Conservation (phyloP, 1,140 invertebrate species). For the Drosophila rufa region DNA sequence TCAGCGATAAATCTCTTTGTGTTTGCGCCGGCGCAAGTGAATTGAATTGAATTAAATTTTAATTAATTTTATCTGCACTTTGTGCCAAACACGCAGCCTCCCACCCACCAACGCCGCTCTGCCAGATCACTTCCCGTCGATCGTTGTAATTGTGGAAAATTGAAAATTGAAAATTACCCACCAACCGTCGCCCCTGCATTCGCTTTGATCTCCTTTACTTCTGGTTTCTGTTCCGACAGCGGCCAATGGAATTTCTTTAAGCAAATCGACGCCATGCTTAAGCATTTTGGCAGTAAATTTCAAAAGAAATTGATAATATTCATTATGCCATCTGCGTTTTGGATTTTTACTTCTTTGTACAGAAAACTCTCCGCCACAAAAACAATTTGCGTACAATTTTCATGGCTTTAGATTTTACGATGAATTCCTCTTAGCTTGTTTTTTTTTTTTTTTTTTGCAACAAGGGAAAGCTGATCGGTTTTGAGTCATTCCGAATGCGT, state of each 20-base stretch:
- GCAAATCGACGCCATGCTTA: slow-evolving; percentile 82
- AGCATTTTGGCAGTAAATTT: slow-evolving; percentile 84
- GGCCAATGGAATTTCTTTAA: slow-evolving; percentile 77
- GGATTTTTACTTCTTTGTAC: slow-evolving; percentile 14
- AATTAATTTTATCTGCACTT: slow-evolving; percentile 84
- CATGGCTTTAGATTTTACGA: slow-evolving; percentile 71
- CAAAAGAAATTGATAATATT: slow-evolving; percentile 82
- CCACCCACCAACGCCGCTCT: not conserved
- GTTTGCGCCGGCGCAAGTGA: slow-evolving; percentile 79
- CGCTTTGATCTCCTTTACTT: slow-evolving; percentile 73
- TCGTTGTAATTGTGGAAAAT: slow-evolving; percentile 78
- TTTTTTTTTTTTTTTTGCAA: slow-evolving; percentile 17
- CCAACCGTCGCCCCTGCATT: not conserved
- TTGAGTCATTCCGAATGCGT: slow-evolving; percentile 45
- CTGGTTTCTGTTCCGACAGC: slow-evolving; percentile 58
- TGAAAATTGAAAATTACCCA: slow-evolving; percentile 78
- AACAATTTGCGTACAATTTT: slow-evolving; percentile 72
- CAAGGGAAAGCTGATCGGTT: not conserved
- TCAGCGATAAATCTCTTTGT: slow-evolving; percentile 84
- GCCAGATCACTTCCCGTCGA: slow-evolving; percentile 52
- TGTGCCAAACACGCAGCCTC: slow-evolving; percentile 41
- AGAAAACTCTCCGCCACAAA: slow-evolving; percentile 37
- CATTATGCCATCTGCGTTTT: slow-evolving; percentile 51
- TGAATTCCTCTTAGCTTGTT: slow-evolving; percentile 43
- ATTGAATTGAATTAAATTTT: slow-evolving; percentile 84